A percentile compares a stretch with the other conserved stretches of the same genome.
These are phyloP conservation scores for Nyctalus aviator DNA, from an alignment of 2,797 vertebrate species.

Conservation along the genomic window DNA sequence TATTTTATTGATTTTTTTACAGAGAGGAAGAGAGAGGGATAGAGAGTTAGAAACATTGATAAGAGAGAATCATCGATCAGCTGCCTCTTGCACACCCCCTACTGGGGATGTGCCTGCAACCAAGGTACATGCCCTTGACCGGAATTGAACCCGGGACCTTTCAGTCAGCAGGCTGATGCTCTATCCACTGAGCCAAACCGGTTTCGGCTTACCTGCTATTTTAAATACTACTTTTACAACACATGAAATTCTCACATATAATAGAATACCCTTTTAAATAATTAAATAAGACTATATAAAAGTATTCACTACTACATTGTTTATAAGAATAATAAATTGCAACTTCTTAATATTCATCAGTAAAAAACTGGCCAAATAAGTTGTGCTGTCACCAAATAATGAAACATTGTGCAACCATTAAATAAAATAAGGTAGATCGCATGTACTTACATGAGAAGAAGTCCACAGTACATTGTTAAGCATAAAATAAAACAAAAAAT, in stretches of 20 bases:
- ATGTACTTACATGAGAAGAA: slow-evolving; percentile 74
- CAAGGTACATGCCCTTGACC: too few relatives aligned
- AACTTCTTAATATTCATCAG: background rate
- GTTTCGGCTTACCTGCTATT: background rate
- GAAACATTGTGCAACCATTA: background rate
- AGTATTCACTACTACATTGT: background rate
- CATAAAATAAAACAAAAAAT: slow-evolving; percentile 65
- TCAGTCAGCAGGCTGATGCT: too few relatives aligned
- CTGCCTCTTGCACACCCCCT: too few relatives aligned
- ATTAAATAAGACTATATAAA: background rate
- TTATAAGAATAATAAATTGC: slow-evolving; percentile 8
- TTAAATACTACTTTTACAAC: background rate
- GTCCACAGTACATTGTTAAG: slow-evolving; percentile 63
- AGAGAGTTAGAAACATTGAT: too few relatives aligned
- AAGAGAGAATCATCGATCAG: too few relatives aligned
- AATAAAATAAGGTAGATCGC: background rate
- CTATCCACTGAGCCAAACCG: too few relatives aligned
- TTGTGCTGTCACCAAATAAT: background rate
- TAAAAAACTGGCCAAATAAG: slow-evolving; percentile 18
- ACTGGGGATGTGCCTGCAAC: too few relatives aligned
- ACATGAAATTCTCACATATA: background rate
- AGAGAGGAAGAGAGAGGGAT: too few relatives aligned
- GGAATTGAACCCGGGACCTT: too few relatives aligned
- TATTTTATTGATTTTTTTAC: too few relatives aligned
- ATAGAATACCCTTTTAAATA: slow-evolving; percentile 8